Evolutionary conservation across 2,888 invertebrate species (phyloP).

Genomic region (Tachina lurida): DNA sequence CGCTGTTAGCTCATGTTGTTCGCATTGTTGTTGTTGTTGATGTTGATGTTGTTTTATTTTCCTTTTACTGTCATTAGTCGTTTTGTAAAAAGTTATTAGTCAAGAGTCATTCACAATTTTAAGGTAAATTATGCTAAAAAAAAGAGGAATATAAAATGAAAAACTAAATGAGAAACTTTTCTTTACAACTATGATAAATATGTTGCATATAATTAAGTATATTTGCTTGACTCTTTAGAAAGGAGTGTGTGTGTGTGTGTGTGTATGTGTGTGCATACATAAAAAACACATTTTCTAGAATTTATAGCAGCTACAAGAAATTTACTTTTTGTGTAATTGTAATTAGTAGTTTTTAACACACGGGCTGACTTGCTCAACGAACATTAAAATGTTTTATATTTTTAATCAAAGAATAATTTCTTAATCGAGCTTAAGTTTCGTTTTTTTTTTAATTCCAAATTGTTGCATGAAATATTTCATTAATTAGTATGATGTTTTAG

Average conservation of each 20-base stretch:
- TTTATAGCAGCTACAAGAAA: neutral
- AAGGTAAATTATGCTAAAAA: slow-evolving; percentile 48
- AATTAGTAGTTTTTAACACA: slow-evolving; percentile 28
- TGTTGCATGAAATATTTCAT: no score
- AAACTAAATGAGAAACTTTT: slow-evolving; percentile 22
- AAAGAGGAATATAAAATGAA: neutral
- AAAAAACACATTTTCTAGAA: neutral
- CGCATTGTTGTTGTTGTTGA: slow-evolving; percentile 11
- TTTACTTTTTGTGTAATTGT: slow-evolving; percentile 18
- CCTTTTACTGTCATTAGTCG: slow-evolving; percentile 21
- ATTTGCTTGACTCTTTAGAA: neutral
- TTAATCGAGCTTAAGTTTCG: no score
- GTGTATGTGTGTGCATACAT: neutral
- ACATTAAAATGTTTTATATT: slow-evolving; percentile 2
- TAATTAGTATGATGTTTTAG: no score
- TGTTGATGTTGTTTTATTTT: slow-evolving; percentile 4
- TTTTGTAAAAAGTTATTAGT: slow-evolving; percentile 50
- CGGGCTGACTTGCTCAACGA: neutral
- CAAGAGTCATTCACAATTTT: slow-evolving; percentile 37
- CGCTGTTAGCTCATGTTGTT: slow-evolving; percentile 4
- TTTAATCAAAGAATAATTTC: no score
- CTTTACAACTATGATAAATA: slow-evolving; percentile 40
- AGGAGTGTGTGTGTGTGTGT: neutral
- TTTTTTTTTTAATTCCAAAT: no score
- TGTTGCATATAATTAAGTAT: slow-evolving; percentile 47